Percentiles rank a stretch among this genome's conserved stretches.
Evolutionary conservation across 2,888 invertebrate genomes (phyloP).

Genomic region (Allolobophora icterica): DNA sequence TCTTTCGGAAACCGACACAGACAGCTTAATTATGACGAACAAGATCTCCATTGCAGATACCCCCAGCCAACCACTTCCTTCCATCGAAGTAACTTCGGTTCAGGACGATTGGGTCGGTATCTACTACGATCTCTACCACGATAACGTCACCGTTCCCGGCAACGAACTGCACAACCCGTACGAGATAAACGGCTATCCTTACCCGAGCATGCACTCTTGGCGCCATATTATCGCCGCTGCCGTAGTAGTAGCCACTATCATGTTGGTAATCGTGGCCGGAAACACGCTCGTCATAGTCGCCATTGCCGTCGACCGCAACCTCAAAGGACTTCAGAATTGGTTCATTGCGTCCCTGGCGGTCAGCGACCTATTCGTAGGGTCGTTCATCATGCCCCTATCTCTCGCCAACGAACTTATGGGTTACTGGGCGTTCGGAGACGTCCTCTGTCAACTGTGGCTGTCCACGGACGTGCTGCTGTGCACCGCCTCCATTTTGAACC

Average conservation of each 20-base stretch:
- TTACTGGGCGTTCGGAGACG: conserved; percentile 62
- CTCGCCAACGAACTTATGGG: conserved; percentile 62
- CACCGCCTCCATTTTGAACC: conserved; percentile 68
- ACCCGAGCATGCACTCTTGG: conserved; percentile 87
- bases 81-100: neutral
- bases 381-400: conserved; percentile 69
- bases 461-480: conserved; percentile 69
- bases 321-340: conserved; percentile 66
- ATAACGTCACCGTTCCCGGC: neutral
- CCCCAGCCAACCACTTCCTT: neutral
- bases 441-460: conserved; percentile 68
- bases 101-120: neutral
- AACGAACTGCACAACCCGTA: neutral
- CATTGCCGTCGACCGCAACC: conserved; percentile 67
- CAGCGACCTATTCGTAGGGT: conserved; percentile 68
- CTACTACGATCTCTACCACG: neutral
- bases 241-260: conserved; percentile 74
- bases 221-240: conserved; percentile 88
- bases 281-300: conserved; percentile 68
- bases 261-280: conserved; percentile 67
- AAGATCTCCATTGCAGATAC: neutral
- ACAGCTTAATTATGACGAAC: neutral
- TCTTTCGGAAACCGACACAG: neutral
- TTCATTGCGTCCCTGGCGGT: conserved; percentile 64
- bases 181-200: conserved; percentile 26